Evolutionary conservation across 2,797 vertebrate genomes (phyloP).

Genomic region (Mustela erminea): DNA sequence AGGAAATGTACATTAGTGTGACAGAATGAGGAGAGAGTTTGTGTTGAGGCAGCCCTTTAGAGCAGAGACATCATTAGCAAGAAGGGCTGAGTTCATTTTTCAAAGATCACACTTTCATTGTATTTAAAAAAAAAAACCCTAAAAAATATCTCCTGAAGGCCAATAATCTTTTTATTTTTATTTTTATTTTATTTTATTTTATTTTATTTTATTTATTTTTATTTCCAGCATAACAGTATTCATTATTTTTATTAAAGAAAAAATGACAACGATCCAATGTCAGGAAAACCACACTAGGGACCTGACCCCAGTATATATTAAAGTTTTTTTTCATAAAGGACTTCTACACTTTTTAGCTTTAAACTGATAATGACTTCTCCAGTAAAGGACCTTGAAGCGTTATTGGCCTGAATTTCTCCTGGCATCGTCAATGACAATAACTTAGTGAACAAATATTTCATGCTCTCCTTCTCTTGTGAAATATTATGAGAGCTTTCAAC

Average conservation of each 20-base stretch:
- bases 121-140: neutral
- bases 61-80: neutral
- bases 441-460: neutral
- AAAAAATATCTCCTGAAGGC: neutral
- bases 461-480: neutral
- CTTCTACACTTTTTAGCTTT: neutral
- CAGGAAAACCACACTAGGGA: neutral
- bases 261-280: neutral
- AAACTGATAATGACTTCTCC: neutral
- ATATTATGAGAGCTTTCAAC: neutral
- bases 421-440: neutral
- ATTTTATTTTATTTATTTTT: no score
- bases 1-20: neutral
- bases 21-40: neutral
- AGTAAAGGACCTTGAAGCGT: neutral
- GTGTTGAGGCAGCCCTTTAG: neutral
- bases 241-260: slow-evolving; percentile 3
- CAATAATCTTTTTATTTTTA: neutral
- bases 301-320: neutral
- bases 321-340: neutral
- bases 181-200: no score
- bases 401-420: neutral
- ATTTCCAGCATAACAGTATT: no score
- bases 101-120: neutral
- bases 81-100: neutral